phyloP scores from a whole-genome alignment of 2,888 invertebrate species.

The Mechanitis messenoides region DNA sequence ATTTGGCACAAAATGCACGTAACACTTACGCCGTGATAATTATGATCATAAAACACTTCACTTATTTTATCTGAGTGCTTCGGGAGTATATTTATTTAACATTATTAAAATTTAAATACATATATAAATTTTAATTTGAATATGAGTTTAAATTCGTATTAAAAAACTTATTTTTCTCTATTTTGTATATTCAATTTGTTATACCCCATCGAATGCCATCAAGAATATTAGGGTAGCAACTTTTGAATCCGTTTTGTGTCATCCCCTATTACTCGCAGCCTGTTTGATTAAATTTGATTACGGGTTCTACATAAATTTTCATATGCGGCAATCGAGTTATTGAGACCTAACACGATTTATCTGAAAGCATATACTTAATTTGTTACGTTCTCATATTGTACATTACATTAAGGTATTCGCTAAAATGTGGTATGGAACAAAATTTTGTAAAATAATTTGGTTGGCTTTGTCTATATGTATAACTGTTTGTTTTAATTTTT shows the following conservation, averaged over 20 bases:
- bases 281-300: constrained; percentile 31
- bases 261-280: constrained; percentile 29
- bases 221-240: constrained; percentile 34
- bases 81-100: not conserved
- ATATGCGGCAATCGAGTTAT: constrained; percentile 24
- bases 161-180: no score
- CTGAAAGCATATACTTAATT: constrained; percentile 16
- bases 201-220: constrained; percentile 21
- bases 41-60: constrained; percentile 16
- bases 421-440: constrained; percentile 1
- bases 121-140: not conserved
- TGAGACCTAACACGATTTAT: constrained; percentile 14
- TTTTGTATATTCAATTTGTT: constrained; percentile 1
- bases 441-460: not conserved
- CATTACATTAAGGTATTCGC: not conserved
- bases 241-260: constrained; percentile 36
- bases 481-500: not conserved
- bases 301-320: constrained; percentile 25
- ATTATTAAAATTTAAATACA: not conserved
- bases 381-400: not conserved
- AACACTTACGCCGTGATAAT: constrained; percentile 10
- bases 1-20: constrained; percentile 19
- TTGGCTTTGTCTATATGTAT: not conserved
- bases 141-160: no score
- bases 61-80: not conserved